Evolutionary conservation across 2,797 vertebrate genomes (phyloP).

Genomic region (Cottoperca gobio): DNA sequence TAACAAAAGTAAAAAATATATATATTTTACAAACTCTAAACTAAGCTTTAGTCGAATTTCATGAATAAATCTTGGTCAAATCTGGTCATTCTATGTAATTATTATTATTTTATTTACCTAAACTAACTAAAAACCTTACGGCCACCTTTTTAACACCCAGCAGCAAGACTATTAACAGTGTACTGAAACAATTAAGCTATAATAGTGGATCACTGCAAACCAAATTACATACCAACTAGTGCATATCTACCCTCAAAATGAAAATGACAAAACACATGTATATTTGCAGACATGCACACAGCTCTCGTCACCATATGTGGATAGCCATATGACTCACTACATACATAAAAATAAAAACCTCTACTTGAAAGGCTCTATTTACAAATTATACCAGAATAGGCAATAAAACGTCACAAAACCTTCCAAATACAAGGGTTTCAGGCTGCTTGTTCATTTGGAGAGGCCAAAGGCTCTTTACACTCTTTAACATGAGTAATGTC

Average conservation of each 20-base stretch:
- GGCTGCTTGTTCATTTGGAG: background rate
- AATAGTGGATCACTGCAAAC: background rate
- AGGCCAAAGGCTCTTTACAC: slow-evolving; percentile 8
- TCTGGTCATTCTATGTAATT: background rate
- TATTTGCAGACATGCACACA: slow-evolving; percentile 17
- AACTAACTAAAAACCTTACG: background rate
- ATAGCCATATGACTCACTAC: slow-evolving; percentile 29
- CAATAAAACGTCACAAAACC: background rate
- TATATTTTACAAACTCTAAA: background rate
- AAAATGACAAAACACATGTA: slow-evolving; percentile 38
- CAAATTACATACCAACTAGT: background rate
- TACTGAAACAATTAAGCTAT: background rate
- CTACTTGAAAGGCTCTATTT: background rate
- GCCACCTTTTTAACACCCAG: background rate
- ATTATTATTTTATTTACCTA: background rate
- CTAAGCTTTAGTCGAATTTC: background rate
- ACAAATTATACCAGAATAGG: background rate
- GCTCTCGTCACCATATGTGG: slow-evolving; percentile 6
- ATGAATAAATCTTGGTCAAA: background rate
- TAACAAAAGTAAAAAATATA: background rate
- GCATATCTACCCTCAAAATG: background rate
- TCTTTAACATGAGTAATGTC: slow-evolving; percentile 7
- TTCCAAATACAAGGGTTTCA: background rate
- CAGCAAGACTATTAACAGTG: background rate
- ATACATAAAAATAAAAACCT: background rate